Conservation (phyloP, 2,888 invertebrate genomes). For the Troilus luridus region DNA sequence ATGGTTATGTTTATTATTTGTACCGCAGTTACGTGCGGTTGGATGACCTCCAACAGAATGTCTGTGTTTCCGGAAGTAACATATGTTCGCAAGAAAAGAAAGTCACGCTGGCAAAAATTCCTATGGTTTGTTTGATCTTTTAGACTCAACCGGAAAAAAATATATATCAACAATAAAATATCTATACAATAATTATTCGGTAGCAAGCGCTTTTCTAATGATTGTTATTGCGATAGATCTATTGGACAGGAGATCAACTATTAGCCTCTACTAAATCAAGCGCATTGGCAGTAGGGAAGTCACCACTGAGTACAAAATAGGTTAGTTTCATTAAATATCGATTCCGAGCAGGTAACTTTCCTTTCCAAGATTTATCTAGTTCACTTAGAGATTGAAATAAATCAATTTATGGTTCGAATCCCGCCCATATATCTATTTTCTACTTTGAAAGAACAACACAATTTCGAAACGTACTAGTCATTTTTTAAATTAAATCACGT, state of each 20-base stretch:
- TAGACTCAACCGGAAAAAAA: no score
- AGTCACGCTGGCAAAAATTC: no score
- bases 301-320: background rate
- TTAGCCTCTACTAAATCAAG: slow-evolving; percentile 2
- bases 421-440: background rate
- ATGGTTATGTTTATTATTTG: no score
- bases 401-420: background rate
- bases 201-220: background rate
- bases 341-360: background rate
- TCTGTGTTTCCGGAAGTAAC: no score
- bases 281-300: background rate
- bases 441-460: background rate
- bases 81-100: no score
- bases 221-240: background rate
- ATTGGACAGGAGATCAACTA: background rate
- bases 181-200: background rate
- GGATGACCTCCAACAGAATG: no score
- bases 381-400: background rate
- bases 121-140: no score
- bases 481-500: no score
- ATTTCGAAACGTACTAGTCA: background rate
- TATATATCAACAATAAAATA: background rate
- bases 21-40: no score
- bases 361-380: background rate
- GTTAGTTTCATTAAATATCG: slow-evolving; percentile 16